Evolutionary conservation across 2,888 invertebrate species (phyloP), one percentile per base, ranked within the genome.

Genomic region (Hypolimnas misippus): DNA sequence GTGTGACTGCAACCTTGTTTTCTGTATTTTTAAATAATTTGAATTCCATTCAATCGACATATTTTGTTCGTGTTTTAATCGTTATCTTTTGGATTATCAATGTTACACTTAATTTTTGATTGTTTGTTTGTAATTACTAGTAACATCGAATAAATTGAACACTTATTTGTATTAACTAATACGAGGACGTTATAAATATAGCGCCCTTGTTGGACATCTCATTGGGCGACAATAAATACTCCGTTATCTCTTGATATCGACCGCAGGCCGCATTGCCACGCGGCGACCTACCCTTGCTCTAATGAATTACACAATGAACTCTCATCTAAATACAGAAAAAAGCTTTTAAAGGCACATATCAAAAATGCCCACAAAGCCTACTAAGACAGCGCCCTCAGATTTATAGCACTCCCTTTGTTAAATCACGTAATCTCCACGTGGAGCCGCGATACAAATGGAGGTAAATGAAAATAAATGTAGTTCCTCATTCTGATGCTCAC

Each of bases 291-390:
- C 84, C 87, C 85, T 83, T 82, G 76, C 88, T 84, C 84, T 92
- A 92, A 92, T 92, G 92, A 92, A 92, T 91, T 89, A 92, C 89
- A 91, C 92, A 91, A 91, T 90, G 90, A 92, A 89, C 84, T 88
- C 92, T 92, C 92, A 91, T 92, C 91, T 92, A 89, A 91, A 92
- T 92, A 92, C 92, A 92, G 89, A 92, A 92, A 92, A 92, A 92
- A 92, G 91, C 92, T 92, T 92, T 92, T 92, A 92, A 90, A 92
- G 88, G 91, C 92, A 92, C 92, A 92, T 89, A 91, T 92, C 92
- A 92, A 92, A 91, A 92, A 90, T 92, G 82, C 90, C 88, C 87
- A 91, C 91, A 89, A 89, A 89, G 92, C 91, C 90, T 92, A 88
- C 92, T 91, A 91, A 92, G 92, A 92, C 91, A 89, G 89, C 87